A percentile compares a stretch with the other conserved stretches of the same genome.
Evolutionary conservation across 2,797 vertebrate species (phyloP).

Genomic region (Pseudomugil tenellus): DNA sequence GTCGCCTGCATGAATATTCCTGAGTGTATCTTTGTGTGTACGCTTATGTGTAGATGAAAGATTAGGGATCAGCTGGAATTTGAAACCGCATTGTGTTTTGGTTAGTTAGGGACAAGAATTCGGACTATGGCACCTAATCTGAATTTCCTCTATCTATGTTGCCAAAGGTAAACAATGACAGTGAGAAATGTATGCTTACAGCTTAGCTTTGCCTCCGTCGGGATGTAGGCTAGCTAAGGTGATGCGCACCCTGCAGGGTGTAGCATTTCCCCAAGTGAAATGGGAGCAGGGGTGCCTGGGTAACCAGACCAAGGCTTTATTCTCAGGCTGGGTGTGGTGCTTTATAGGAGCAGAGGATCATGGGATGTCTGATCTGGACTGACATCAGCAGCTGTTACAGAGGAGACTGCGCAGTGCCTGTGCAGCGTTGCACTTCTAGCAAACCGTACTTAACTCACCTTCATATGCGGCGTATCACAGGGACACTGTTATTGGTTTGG

Average conservation of each 20-base stretch:
- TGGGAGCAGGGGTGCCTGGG: slow-evolving; percentile 65
- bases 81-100: not conserved
- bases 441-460: slow-evolving; percentile 60
- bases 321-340: slow-evolving; percentile 71
- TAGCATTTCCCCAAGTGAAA: slow-evolving; percentile 73
- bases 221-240: slow-evolving; percentile 41
- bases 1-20: slow-evolving; percentile 19
- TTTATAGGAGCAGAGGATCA: slow-evolving; percentile 73
- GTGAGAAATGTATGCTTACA: slow-evolving; percentile 35
- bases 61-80: not conserved
- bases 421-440: slow-evolving; percentile 53
- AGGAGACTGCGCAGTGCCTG: slow-evolving; percentile 37
- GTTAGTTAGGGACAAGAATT: slow-evolving; percentile 29
- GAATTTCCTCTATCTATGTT: slow-evolving; percentile 16
- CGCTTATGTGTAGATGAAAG: not conserved
- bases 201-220: slow-evolving; percentile 36
- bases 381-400: slow-evolving; percentile 73
- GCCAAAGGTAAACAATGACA: slow-evolving; percentile 3
- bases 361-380: slow-evolving; percentile 75
- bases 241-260: slow-evolving; percentile 70
- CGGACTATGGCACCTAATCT: slow-evolving; percentile 31
- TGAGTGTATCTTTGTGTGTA: slow-evolving; percentile 18
- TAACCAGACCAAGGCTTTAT: slow-evolving; percentile 77
- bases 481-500: slow-evolving; percentile 32
- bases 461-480: slow-evolving; percentile 40